Evolutionary conservation across 2,113 vertebrate genomes (phyloP), one percentile per base, ranked within the genome.

Genomic region (Erythrolamprus reginae): DNA sequence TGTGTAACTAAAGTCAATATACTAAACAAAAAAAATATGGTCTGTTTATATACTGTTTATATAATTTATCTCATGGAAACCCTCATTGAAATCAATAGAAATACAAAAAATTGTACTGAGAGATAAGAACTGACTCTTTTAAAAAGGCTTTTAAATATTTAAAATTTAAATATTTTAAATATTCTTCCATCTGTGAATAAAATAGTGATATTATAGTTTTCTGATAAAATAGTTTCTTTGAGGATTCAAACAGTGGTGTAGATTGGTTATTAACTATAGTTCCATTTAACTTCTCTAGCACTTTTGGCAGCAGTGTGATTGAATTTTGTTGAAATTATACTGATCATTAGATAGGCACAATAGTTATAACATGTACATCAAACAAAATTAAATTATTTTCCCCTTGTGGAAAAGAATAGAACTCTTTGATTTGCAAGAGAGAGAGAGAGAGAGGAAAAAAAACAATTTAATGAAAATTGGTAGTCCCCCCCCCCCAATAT

Each of bases 191-290:
- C 26, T n/a, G 15, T n/a, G 13, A 21, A n/a, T n/a, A 65, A 55
- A 50, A 52, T 15, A 17, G 45, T 42, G n/a, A 42, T 77, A 38
- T 10, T 50, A 88, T 52, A 83, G 13, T 85, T 65, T 77, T 77
- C 17, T 42, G 19, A 7, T 77, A 42, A 77, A 77, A 42, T 42
- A 42, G 3, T 21, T 42, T 77, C 17, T 42, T 77, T 94, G 87
- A 94, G 33, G 55, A 47, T 92, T 82, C 90, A 88, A 94, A 61
- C 85, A 86, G 92, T 87, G 86, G 91, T 92, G 92, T 93, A 92
- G 89, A 47, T 83, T 94, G 93, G 93, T 94, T 82, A 87, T 94
- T 95, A 94, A 92, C 95, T 92, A 3, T 38, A 84, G 28, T 5
- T 61, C n/a, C 33, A 24, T 1, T 93, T 90, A 1, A 56, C 56